phyloP scores from a whole-genome alignment of 2,797 vertebrate species.

The Parambassis ranga region DNA sequence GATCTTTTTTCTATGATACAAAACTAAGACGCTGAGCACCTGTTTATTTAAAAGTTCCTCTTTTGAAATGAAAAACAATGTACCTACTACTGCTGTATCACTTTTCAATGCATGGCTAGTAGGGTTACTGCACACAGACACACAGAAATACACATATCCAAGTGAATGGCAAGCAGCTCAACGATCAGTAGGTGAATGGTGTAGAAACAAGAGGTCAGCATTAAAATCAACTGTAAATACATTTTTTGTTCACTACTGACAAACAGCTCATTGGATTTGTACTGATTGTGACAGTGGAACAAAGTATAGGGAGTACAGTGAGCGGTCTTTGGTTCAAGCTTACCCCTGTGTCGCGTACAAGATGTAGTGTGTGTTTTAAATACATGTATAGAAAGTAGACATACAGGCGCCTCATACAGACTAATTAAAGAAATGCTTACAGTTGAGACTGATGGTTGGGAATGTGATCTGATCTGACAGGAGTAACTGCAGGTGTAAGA shows the following conservation, averaged over 20 bases:
- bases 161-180: conserved; percentile 69
- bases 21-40: conserved; percentile 73
- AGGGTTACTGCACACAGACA: conserved; percentile 76
- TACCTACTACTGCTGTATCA: conserved; percentile 79
- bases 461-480: conserved; percentile 19
- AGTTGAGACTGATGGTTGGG: conserved; percentile 20
- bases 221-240: conserved; percentile 80
- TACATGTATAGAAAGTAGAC: conserved; percentile 81
- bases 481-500: conserved; percentile 8
- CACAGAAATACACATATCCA: conserved; percentile 68
- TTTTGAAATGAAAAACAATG: conserved; percentile 72
- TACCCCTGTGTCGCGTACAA: conserved; percentile 62
- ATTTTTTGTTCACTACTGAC: conserved; percentile 76
- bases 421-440: conserved; percentile 54
- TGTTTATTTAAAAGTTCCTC: conserved; percentile 72
- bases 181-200: conserved; percentile 47
- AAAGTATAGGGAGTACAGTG: conserved; percentile 73
- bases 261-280: conserved; percentile 77
- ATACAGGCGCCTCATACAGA: conserved; percentile 65
- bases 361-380: conserved; percentile 77
- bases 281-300: conserved; percentile 71
- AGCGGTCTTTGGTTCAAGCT: conserved; percentile 68
- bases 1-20: conserved; percentile 79
- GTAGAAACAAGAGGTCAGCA: conserved; percentile 47
- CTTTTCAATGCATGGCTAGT: conserved; percentile 84